Evolutionary conservation across 2,113 vertebrate genomes (phyloP).

Genomic region (Pelobates fuscus): DNA sequence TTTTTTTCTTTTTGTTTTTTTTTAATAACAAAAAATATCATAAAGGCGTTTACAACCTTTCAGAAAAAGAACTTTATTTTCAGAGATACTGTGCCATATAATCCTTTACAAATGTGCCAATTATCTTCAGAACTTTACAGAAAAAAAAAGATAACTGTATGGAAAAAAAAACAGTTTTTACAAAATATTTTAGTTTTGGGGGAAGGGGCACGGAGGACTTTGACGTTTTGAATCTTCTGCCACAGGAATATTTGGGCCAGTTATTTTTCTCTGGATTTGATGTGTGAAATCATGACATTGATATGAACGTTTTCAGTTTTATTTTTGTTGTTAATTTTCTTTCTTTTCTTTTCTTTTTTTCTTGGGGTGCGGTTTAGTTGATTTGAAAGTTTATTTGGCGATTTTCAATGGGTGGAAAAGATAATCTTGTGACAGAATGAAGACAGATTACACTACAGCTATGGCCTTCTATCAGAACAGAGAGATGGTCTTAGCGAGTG

Average conservation of each 20-base stretch:
- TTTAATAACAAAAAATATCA: slow-evolving; percentile 31
- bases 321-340: not conserved
- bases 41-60: slow-evolving; percentile 43
- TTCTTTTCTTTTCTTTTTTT: slow-evolving; percentile 34
- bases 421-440: slow-evolving; percentile 42
- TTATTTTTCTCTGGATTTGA: slow-evolving; percentile 44
- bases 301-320: slow-evolving; percentile 37
- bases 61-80: slow-evolving; percentile 45
- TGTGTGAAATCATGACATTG: slow-evolving; percentile 43
- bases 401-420: slow-evolving; percentile 31
- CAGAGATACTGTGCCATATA: slow-evolving; percentile 49
- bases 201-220: slow-evolving; percentile 31
- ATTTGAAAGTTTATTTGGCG: slow-evolving; percentile 21
- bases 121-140: slow-evolving; percentile 46
- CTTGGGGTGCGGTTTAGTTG: slow-evolving; percentile 20
- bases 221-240: slow-evolving; percentile 35
- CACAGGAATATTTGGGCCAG: slow-evolving; percentile 46
- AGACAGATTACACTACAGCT: not conserved
- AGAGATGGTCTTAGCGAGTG: slow-evolving; percentile 9
- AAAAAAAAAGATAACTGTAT: slow-evolving; percentile 36
- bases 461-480: slow-evolving; percentile 30
- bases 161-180: slow-evolving; percentile 42
- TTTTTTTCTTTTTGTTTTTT: slow-evolving; percentile 5
- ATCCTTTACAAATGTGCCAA: slow-evolving; percentile 49
- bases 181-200: slow-evolving; percentile 45